phyloP scores from a whole-genome alignment of 2,888 invertebrate species.

The Cenopis cana region DNA sequence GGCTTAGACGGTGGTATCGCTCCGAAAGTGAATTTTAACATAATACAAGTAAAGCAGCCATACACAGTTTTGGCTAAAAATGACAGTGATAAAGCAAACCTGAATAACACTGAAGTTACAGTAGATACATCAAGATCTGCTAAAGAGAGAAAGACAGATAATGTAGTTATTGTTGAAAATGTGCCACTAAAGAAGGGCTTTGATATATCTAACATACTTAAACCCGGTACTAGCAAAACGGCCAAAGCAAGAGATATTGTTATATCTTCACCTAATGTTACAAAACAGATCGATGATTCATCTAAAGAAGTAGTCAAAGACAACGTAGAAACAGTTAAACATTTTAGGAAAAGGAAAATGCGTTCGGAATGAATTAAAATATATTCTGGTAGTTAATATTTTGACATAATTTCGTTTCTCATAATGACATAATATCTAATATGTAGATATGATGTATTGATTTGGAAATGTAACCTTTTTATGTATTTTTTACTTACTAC shows the following conservation, averaged over 20 bases:
- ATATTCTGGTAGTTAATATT: not conserved
- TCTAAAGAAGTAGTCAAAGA: not conserved
- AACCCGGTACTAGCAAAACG: not conserved
- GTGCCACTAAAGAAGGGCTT: not conserved
- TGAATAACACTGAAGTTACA: not conserved
- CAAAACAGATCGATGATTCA: not conserved
- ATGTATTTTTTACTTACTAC: not conserved
- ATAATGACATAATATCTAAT: no score
- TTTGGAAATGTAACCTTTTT: no score
- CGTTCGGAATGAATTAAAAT: not conserved
- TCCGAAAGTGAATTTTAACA: not conserved
- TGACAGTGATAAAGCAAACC: not conserved
- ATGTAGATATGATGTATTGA: no score
- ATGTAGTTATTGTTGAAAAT: constrained; percentile 30
- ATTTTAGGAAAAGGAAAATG: not conserved
- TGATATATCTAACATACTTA: not conserved
- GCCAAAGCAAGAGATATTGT: constrained; percentile 16
- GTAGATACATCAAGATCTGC: not conserved
- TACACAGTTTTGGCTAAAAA: not conserved
- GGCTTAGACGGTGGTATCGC: no score
- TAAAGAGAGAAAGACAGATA: constrained; percentile 19
- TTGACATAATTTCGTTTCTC: not conserved
- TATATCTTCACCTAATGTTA: not conserved
- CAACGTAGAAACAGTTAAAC: not conserved
- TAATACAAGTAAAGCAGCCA: not conserved